Conservation (phyloP, 2,113 vertebrate genomes). For the Nannospalax galili region DNA sequence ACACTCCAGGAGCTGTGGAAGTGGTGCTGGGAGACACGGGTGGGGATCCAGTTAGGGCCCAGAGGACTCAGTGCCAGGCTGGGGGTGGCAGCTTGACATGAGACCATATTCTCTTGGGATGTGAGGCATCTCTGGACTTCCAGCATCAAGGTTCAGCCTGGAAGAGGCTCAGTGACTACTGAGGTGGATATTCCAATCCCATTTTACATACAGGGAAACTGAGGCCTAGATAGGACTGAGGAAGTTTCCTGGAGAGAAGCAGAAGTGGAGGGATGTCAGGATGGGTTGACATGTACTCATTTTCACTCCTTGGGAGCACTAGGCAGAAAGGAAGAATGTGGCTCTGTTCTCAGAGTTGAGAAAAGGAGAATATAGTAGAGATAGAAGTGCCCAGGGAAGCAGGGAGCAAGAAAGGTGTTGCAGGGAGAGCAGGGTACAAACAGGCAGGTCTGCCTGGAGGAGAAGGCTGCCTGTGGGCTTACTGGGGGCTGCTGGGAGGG, state of each 20-base stretch:
- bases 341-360: not conserved
- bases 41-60: not conserved
- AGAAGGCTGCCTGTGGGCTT: not conserved
- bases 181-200: not conserved
- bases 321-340: not conserved
- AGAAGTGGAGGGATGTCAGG: not conserved
- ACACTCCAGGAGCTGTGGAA: not conserved
- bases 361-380: not conserved
- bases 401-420: not conserved
- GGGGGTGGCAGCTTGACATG: not conserved
- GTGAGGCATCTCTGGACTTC: not conserved
- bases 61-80: not conserved
- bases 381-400: not conserved
- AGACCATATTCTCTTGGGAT: not conserved
- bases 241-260: constrained; percentile 14
- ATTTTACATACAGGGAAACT: not conserved
- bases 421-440: not conserved
- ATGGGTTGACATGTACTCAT: not conserved
- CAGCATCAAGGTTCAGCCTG: not conserved
- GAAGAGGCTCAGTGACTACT: not conserved
- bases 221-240: not conserved
- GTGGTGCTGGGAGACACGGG: not conserved
- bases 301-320: not conserved
- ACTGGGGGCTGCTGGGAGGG: not conserved
- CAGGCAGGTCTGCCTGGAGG: not conserved